These are phyloP conservation scores for Apogon hyalosoma DNA, from an alignment of 2,797 vertebrate species.

Conservation along the genomic window DNA sequence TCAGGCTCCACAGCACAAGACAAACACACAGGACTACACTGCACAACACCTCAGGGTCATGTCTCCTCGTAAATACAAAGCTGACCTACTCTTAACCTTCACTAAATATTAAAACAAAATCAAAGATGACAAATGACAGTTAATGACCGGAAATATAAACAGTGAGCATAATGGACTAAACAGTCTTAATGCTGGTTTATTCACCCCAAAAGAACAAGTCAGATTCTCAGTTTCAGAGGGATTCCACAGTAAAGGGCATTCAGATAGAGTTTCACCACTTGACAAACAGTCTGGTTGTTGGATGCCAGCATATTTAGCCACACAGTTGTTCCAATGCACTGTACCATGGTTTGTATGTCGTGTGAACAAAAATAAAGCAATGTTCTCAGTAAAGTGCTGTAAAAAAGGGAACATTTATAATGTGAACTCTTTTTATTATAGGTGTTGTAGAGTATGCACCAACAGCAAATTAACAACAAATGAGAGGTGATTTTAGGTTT, in stretches of 20 bases:
- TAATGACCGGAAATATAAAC: background rate
- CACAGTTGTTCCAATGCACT: too few species aligned
- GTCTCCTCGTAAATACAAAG: slow-evolving; percentile 9
- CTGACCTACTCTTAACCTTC: background rate
- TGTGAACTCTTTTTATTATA: background rate
- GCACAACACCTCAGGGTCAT: background rate
- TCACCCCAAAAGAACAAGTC: too few species aligned
- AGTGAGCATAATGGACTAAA: slow-evolving; percentile 1
- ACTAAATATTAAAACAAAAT: slow-evolving; percentile 6
- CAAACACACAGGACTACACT: background rate
- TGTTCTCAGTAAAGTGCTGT: too few species aligned
- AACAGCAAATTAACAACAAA: background rate
- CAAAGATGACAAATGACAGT: background rate
- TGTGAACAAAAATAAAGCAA: too few species aligned
- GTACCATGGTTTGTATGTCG: too few species aligned
- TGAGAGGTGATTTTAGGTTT: background rate
- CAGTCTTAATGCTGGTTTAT: background rate
- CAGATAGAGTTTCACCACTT: too few species aligned
- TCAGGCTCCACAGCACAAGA: background rate
- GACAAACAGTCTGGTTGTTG: too few species aligned
- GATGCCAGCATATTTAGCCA: too few species aligned
- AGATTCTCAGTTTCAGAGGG: too few species aligned
- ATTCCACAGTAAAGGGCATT: too few species aligned
- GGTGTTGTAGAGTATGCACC: too few species aligned
- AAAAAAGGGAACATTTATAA: background rate